phyloP scores from a whole-genome alignment of 2,888 invertebrate species.

The Peribatodes rhomboidaria region DNA sequence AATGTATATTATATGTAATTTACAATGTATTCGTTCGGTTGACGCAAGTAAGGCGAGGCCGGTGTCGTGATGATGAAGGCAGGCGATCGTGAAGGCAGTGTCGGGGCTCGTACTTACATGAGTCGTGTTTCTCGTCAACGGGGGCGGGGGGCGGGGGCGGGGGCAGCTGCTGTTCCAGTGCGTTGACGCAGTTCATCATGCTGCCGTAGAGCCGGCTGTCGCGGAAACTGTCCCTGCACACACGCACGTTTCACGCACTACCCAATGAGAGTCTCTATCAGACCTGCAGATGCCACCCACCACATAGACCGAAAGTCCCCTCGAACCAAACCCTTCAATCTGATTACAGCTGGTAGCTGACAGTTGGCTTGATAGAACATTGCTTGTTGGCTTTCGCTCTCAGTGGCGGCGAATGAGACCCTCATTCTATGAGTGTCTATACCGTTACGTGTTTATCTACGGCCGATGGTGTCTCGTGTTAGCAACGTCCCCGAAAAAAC shows the following conservation, averaged over 20 bases:
- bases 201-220: slow-evolving; percentile 97
- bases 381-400: background rate
- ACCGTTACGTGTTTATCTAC: slow-evolving; percentile 26
- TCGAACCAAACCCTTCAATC: background rate
- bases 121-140: slow-evolving; percentile 82
- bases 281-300: background rate
- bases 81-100: slow-evolving; percentile 42
- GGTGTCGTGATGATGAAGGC: slow-evolving; percentile 35
- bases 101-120: slow-evolving; percentile 68
- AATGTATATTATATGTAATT: background rate
- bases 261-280: slow-evolving; percentile 19
- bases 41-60: slow-evolving; percentile 11
- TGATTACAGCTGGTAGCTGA: background rate
- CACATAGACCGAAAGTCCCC: slow-evolving; percentile 5
- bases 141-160: slow-evolving; percentile 86
- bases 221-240: slow-evolving; percentile 94
- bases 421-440: slow-evolving; percentile 27
- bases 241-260: slow-evolving; percentile 62
- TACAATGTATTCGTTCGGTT: slow-evolving; percentile 12
- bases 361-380: background rate
- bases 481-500: slow-evolving; percentile 8
- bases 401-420: slow-evolving; percentile 1
- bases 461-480: background rate
- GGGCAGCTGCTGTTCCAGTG: slow-evolving; percentile 95
- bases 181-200: slow-evolving; percentile 98